Evolutionary conservation across 2,113 vertebrate genomes (phyloP), one percentile per base, ranked within the genome.

Genomic region (Scomber colias): DNA sequence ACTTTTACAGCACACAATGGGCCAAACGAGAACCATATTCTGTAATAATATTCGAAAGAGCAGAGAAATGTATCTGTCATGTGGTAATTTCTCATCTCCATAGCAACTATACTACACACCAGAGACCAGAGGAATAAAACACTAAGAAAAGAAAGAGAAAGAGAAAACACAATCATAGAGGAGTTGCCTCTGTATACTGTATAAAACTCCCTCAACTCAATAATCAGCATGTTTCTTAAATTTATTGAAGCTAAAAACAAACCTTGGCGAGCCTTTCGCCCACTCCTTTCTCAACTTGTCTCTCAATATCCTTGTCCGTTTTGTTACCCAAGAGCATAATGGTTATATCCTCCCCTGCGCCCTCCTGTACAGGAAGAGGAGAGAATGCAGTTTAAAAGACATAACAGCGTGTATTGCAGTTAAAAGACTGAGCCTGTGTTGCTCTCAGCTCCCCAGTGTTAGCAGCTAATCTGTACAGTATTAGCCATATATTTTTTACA

Each of bases 311-410:
- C 0, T 95, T 94, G 94, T 99, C 97, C 0, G 92, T 95, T 94
- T 99, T 99, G 87, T 99, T 98, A 50, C 95, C 97, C 85, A 99
- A 19, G 57, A 98, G 93, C 92, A 98, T 95, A 73, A 97, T 85
- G 53, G 97, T 93, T 71, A 98, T 90, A 12, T 93, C 93, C 56
- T 97, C 96, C 19, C 95, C 97, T 0, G 96, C 89, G 27, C 95
- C 93, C 24, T 98, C 97, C 97, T 99, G 79, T 7, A 53, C 53
- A 55, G 53, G 13, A 67, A 44, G 3, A 74, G n/a, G 45, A 50
- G 11, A 44, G 11, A 71, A 19, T 0, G 3, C n/a, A 49, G 46
- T 9, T 16, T 31, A 56, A 57, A 71, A 11, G 19, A 53, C 15
- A 48, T 55, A 3, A 70, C 11, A 44, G 11, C 12, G 24, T 27